Base-by-base conservation (phyloP, 2,797 vertebrate species). In the Pangasius krempfi region DNA sequence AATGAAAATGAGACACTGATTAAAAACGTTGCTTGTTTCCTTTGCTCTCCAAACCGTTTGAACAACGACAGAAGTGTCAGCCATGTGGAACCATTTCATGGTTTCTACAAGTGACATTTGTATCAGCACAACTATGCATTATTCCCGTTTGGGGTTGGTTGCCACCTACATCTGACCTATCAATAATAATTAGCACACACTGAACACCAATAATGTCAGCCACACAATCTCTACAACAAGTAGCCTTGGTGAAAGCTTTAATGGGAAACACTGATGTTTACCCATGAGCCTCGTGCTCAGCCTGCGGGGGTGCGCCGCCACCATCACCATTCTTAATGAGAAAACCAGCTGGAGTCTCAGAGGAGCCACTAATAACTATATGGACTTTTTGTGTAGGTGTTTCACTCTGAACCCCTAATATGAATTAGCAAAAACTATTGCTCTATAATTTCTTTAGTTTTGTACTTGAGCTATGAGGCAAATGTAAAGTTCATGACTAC, bases 181-280 rank as follows among this genome's bases (percentile, higher is more conserved):
- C 37, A 1, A 40, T 30, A 30, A 10, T 66, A 84, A 66, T 66
- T 50, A 84, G 27, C 62, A 66, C 27, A 47, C 40, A n/a, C 40
- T 66, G 27, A 50, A 27, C 60, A 66, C 60, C 27, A 44, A 30
- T 84, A 47, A 84, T 50, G 40, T 84, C 62, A 66, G 27, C 16
- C 60, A 5, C 60, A 84, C 60, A 84, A 66, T 47, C 60, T 3
- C 58, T 84, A 40, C 56, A 10, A 81, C 18, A 44, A 82, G 25
- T 44, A 80, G 37, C 84, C 87, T 60, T 47, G 85, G 87, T 84
- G 87, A 89, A 64, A 68, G 91, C 90, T 91, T 70, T 84, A 88
- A 85, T 85, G 91, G 89, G 87, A 90, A 90, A 83, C 37, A 64
- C 44, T 52, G 87, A 79, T 52, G 54, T 87, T 75, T 84, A 52